These are phyloP conservation scores for Rapana venosa DNA, from an alignment of 2,888 invertebrate genomes.

Conservation along the genomic window DNA sequence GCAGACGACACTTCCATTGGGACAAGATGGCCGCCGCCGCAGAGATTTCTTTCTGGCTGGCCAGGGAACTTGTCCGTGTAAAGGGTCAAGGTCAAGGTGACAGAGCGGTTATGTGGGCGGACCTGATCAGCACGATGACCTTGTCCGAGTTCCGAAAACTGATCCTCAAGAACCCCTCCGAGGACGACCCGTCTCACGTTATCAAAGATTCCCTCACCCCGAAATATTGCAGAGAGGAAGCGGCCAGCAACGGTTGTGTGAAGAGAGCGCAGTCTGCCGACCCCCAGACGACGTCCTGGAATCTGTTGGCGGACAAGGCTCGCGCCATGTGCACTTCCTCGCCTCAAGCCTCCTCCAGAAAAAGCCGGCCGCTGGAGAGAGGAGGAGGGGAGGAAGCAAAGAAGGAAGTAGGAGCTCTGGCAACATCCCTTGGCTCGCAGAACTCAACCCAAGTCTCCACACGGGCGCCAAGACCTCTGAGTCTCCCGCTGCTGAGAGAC, in stretches of 20 bases:
- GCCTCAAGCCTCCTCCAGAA: slow-evolving; percentile 39
- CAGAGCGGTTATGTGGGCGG: slow-evolving; percentile 42
- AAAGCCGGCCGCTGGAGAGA: not conserved
- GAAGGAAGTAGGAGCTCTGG: no score
- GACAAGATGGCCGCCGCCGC: slow-evolving; percentile 22
- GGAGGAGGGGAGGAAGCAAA: not conserved
- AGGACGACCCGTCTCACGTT: not conserved
- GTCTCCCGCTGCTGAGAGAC: slow-evolving; percentile 27
- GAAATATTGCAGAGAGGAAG: not conserved
- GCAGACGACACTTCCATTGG: not conserved
- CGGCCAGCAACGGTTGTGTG: not conserved
- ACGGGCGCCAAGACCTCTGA: not conserved
- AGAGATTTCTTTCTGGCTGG: not conserved
- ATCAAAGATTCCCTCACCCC: slow-evolving; percentile 5
- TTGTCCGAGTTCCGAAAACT: slow-evolving; percentile 69
- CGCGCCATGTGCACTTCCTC: slow-evolving; percentile 44
- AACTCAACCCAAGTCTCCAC: slow-evolving; percentile 17
- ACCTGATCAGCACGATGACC: slow-evolving; percentile 72
- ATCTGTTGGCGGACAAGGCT: slow-evolving; percentile 46
- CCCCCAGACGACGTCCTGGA: slow-evolving; percentile 34
- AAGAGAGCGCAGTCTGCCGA: slow-evolving; percentile 2
- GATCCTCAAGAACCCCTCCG: slow-evolving; percentile 54
- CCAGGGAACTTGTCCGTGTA: not conserved
- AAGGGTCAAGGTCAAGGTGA: not conserved
- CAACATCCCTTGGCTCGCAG: slow-evolving; percentile 13